These are phyloP conservation scores for Harpagus bidentatus DNA, from an alignment of 2,113 vertebrate species.

Conservation along the genomic window DNA sequence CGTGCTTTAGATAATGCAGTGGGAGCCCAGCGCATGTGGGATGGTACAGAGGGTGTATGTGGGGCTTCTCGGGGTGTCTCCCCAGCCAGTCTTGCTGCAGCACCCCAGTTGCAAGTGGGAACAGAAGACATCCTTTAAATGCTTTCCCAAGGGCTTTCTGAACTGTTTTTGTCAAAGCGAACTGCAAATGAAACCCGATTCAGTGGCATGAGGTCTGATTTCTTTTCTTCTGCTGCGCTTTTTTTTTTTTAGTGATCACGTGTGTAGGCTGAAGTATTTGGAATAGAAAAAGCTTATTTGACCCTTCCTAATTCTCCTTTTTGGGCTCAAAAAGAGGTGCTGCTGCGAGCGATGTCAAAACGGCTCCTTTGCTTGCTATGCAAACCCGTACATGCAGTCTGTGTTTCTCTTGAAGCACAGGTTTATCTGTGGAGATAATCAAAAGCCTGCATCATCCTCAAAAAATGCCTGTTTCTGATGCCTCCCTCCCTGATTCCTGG, in stretches of 20 bases:
- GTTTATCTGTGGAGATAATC: slow-evolving; percentile 46
- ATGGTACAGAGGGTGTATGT: rapidly evolving
- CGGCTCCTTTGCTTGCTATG: neutral
- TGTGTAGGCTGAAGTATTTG: neutral
- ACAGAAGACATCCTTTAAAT: neutral
- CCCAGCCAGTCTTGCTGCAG: neutral
- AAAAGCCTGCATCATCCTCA: slow-evolving; percentile 19
- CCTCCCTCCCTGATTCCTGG: neutral
- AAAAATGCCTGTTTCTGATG: slow-evolving; percentile 9
- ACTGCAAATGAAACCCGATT: neutral
- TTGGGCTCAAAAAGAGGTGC: neutral
- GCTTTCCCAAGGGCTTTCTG: neutral
- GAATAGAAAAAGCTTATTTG: neutral
- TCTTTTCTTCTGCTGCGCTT: neutral
- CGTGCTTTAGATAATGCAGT: neutral
- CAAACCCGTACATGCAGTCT: neutral
- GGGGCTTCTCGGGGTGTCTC: neutral
- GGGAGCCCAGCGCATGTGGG: neutral
- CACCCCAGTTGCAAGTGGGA: neutral
- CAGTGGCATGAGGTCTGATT: rapidly evolving
- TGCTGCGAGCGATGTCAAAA: neutral
- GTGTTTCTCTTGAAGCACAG: neutral
- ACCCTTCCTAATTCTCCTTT: neutral
- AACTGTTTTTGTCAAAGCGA: neutral
- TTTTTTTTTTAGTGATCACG: rapidly evolving